Percentiles rank a stretch among this genome's conserved stretches.
Conservation (phyloP, 2,888 invertebrate species). For the Spodoptera exigua region DNA sequence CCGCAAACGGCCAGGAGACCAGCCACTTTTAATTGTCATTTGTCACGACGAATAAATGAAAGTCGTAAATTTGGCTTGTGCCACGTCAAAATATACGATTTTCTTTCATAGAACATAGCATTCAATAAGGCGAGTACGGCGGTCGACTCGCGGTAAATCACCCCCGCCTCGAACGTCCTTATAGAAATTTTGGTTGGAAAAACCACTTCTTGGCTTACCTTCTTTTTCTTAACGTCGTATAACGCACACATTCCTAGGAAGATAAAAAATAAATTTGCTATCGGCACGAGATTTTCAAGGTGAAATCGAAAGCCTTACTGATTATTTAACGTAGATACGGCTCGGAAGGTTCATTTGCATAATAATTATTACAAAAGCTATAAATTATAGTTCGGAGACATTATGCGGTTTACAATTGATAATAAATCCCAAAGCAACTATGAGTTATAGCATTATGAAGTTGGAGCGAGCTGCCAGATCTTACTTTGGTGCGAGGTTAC, state of each 20-base stretch:
- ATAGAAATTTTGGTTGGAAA: constrained; percentile 64
- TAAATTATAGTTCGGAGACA: constrained; percentile 44
- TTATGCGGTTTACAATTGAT: constrained; percentile 49
- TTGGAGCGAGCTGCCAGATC: constrained; percentile 33
- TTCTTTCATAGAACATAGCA: constrained; percentile 82
- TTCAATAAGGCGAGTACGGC: constrained; percentile 81
- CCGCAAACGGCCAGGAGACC: constrained; percentile 49
- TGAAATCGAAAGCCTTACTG: constrained; percentile 20
- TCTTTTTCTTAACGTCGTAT: constrained; percentile 40
- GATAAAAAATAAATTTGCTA: constrained; percentile 39
- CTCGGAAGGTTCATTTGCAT: constrained; percentile 18
- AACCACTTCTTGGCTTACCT: constrained; percentile 64
- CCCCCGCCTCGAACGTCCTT: constrained; percentile 65
- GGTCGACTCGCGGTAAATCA: constrained; percentile 80
- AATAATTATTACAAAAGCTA: constrained; percentile 33
- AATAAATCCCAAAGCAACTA: constrained; percentile 47
- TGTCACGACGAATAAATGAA: constrained; percentile 78
- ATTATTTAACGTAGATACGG: constrained; percentile 16
- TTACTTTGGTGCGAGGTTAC: constrained; percentile 24
- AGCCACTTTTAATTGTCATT: constrained; percentile 80
- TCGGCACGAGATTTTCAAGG: constrained; percentile 15
- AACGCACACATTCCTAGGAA: constrained; percentile 28
- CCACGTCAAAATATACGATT: constrained; percentile 84
- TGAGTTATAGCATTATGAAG: constrained; percentile 42
- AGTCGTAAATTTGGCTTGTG: constrained; percentile 79